phyloP scores from a whole-genome alignment of 2,113 vertebrate genomes.

The Pithys albifrons region DNA sequence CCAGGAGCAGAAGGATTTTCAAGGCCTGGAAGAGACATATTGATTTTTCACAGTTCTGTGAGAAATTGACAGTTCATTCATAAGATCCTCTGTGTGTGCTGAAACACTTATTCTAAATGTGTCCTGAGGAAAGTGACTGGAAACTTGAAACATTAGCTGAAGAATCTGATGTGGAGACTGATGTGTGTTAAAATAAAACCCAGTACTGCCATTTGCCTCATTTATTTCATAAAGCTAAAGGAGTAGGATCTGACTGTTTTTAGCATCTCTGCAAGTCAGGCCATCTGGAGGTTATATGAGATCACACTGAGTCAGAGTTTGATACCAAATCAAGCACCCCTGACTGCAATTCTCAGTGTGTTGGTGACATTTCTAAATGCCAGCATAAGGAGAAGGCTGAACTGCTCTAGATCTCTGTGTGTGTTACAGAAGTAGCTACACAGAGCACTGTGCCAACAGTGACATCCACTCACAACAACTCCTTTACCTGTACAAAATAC shows the following conservation, averaged over 20 bases:
- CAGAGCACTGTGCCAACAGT: neutral
- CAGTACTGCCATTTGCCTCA: neutral
- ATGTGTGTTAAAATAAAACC: neutral
- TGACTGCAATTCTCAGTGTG: neutral
- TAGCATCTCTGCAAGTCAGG: neutral
- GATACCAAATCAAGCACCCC: conserved; percentile 25
- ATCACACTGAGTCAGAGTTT: conserved; percentile 40
- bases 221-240: neutral
- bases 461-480: neutral
- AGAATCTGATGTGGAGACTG: neutral
- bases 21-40: conserved; percentile 52
- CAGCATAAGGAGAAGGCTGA: neutral
- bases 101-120: conserved; percentile 60
- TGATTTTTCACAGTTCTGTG: conserved; percentile 62
- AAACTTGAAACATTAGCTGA: conserved; percentile 43
- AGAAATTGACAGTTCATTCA: conserved; percentile 69
- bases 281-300: conserved; percentile 51
- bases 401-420: neutral
- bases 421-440: neutral
- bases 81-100: conserved; percentile 33
- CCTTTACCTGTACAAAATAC: neutral
- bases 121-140: conserved; percentile 20
- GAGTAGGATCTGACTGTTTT: neutral
- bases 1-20: conserved; percentile 52
- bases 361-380: conserved; percentile 8